A percentile compares a stretch with the other conserved stretches of the same genome.
These are phyloP conservation scores for Leiothrix lutea DNA, from an alignment of 2,113 vertebrate species.

Conservation along the genomic window DNA sequence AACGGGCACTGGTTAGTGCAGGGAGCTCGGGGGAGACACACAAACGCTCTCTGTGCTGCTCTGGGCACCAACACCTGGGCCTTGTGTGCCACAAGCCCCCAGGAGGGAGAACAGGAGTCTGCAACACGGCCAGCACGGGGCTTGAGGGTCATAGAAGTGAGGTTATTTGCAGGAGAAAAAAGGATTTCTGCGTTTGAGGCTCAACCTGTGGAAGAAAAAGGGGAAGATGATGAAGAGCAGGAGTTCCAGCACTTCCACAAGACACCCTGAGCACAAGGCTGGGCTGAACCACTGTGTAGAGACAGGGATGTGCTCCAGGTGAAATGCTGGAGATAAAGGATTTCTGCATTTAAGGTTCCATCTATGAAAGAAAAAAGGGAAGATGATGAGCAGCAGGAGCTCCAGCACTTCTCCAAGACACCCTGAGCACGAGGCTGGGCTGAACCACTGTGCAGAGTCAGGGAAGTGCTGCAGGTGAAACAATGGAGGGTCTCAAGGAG, in stretches of 20 bases:
- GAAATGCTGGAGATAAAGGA: neutral
- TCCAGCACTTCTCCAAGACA: no score
- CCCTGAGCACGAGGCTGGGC: no score
- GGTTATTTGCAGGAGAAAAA: neutral
- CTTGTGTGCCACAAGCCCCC: accelerated
- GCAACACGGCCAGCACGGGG: neutral
- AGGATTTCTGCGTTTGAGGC: neutral
- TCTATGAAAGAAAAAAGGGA: neutral
- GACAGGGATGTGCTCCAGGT: no score
- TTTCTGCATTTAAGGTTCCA: neutral
- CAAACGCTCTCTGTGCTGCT: accelerated
- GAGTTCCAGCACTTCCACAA: neutral
- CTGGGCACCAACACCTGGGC: neutral
- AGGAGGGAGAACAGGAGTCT: accelerated
- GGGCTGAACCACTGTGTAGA: no score
- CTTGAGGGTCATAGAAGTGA: neutral
- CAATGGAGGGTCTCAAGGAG: accelerated
- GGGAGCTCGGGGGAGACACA: accelerated
- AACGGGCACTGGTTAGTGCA: accelerated
- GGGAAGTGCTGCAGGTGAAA: accelerated
- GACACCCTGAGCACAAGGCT: no score
- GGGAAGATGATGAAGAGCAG: neutral
- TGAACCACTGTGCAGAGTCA: no score
- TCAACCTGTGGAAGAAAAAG: neutral
- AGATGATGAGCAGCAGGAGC: no score